These are phyloP conservation scores for Sphaerodactylus townsendi DNA, from an alignment of 2,113 vertebrate genomes.

Conservation along the genomic window DNA sequence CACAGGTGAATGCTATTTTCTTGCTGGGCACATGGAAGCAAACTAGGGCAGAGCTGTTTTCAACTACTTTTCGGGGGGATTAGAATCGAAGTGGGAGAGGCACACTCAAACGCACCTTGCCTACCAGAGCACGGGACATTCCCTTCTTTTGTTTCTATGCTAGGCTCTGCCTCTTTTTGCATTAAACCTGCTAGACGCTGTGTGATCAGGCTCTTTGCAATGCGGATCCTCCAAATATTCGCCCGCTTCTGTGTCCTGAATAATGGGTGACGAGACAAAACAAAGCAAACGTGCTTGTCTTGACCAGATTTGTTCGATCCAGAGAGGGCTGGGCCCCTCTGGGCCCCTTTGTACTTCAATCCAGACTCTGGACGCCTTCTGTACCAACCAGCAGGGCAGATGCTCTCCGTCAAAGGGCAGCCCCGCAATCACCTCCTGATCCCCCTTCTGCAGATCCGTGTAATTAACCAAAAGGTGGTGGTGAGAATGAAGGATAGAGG, in stretches of 20 bases:
- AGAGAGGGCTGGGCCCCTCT: not conserved
- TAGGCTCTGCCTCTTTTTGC: not conserved
- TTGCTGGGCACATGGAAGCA: not conserved
- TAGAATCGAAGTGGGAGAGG: no score
- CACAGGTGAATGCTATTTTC: not conserved
- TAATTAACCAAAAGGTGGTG: not conserved
- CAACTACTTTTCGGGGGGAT: not conserved
- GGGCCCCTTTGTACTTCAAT: not conserved
- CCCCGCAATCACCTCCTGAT: not conserved
- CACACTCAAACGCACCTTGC: not conserved
- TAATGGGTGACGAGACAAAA: not conserved
- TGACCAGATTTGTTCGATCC: not conserved
- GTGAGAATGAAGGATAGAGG: not conserved
- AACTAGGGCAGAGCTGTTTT: not conserved
- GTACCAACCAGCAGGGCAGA: not conserved
- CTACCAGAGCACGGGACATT: no score
- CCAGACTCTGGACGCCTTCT: not conserved
- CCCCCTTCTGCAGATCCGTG: not conserved
- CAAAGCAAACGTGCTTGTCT: not conserved
- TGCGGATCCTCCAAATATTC: not conserved
- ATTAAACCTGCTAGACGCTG: not conserved
- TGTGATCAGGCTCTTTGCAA: no score
- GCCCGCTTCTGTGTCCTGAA: not conserved
- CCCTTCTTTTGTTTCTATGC: not conserved
- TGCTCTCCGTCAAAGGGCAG: not conserved